Base-by-base conservation (phyloP, 2,888 invertebrate species). In the Polylopha cassiicola region DNA sequence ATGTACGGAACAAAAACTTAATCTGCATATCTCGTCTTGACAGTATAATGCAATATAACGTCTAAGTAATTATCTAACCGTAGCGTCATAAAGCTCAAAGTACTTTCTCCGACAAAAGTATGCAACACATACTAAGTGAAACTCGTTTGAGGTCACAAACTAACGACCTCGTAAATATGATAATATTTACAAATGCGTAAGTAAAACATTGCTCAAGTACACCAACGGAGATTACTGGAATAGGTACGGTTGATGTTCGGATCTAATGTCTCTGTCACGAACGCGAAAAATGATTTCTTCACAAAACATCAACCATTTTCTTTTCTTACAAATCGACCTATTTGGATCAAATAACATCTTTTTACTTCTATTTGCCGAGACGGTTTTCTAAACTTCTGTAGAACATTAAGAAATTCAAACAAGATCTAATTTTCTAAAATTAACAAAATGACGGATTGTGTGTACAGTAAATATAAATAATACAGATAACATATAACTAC, bases 101-200 rank as follows among this genome's bases (percentile, higher is more conserved):
- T n/a, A 30, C 30, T 30, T 41, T 41, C 41, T 30, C 23, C 9
- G n/a, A 8, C 22, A 14, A 28, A 21, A 28, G 22, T 27, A 6
- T 10, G 18, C 26, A 18, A 26, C 22, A 8, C 8, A 24, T n/a
- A n/a, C 15, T 30, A 21, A 24, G 34, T 26, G 20, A 9, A 41
- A 30, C 20, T 10, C 29, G 36, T 41, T 26, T 30, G 30, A 36
- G 34, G 36, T 41, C 28, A n/a, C 28, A 13, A 33, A 24, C 34
- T 41, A 36, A 21, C 21, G 36, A 41, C 41, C 41, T 41, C 41
- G 36, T 34, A 23, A 30, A 36, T 30, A 36, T 30, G 39, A 29
- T 30, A 36, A 41, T 36, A 41, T 41, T 41, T 41, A 13, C 24
- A 41, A 36, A 30, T 41, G 18, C 13, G 26, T 41, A 24, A 24